Base-by-base conservation (phyloP, 1,140 invertebrate genomes). In the Drosophila ironensis region DNA sequence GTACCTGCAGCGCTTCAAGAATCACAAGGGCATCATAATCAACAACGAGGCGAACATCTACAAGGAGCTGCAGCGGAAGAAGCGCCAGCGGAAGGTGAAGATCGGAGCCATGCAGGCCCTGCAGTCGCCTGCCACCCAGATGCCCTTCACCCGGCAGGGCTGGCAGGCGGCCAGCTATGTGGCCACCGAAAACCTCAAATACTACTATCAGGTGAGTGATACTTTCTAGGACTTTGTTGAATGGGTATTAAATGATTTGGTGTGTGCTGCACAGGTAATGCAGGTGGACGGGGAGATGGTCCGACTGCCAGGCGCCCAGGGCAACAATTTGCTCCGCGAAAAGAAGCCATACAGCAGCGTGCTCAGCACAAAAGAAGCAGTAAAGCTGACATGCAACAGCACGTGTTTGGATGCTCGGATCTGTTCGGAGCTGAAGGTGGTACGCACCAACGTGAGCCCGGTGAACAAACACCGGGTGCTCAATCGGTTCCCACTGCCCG, bases 131-230 rank as follows among this genome's bases (percentile, higher is more conserved):
- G 30, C 52, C 35, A 61, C 72, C 3, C 52, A 66, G 4, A 87
- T 88, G 67, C 87, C 89, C 0, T 89, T 88, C 30, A 87, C 86
- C 0, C 74, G 89, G 0, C 74, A 88, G 22, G 89, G 88, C 9
- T 90, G 89, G 89, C 75, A 88, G 48, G 89, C 89, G 4, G 86
- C 87, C 4, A 86, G 86, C 4, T 90, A 88, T 52, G 69, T 90
- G 47, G 63, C 71, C 22, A 90, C 89, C 0, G 74, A 88, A 16
- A 28, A 69, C 2, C 82, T 76, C 4, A 76, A 67, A 33, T 90
- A 88, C 48, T 90, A 82, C 40, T 90, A 82, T 48, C 78, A 82
- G 64, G 86, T 80, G 0, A 30, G 66, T n/a, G n/a, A n/a, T n/a
- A n/a, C n/a, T n/a, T n/a, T n/a, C n/a, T n/a, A n/a, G n/a, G n/a